Evolutionary conservation across 2,113 vertebrate genomes (phyloP).

Genomic region (Sander lucioperca): DNA sequence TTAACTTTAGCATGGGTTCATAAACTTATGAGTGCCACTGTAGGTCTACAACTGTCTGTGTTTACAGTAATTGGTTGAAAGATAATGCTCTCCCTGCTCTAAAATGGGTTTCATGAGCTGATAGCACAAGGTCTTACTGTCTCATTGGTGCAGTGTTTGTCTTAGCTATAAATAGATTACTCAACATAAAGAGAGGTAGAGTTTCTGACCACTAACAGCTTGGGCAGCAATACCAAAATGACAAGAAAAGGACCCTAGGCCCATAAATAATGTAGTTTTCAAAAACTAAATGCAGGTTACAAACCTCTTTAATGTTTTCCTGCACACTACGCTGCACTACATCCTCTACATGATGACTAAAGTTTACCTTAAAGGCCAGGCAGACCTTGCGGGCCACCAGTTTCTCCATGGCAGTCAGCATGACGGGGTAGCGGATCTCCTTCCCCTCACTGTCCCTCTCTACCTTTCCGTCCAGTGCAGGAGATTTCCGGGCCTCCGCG

Average conservation of each 20-base stretch:
- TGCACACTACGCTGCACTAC: neutral
- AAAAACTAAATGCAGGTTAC: neutral
- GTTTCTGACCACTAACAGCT: neutral
- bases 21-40: too few species aligned
- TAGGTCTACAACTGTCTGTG: neutral
- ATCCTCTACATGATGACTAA: neutral
- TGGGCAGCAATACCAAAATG: neutral
- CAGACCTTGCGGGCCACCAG: slow-evolving; percentile 98
- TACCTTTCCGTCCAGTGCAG: slow-evolving; percentile 96
- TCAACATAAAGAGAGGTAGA: neutral
- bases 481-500: slow-evolving; percentile 96
- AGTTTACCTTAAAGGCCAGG: slow-evolving; percentile 93
- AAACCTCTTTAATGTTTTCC: neutral
- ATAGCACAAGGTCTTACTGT: neutral
- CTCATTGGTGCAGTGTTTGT: neutral
- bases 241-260: neutral
- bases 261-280: neutral
- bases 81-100: neutral
- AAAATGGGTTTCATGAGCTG: neutral
- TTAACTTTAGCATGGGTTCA: too few species aligned
- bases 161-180: neutral
- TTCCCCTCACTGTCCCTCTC: slow-evolving; percentile 97
- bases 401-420: slow-evolving; percentile 98
- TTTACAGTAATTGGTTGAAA: neutral
- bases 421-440: slow-evolving; percentile 97